Evolutionary conservation across 92 coral and sea anemone species (phyloP).

Genomic region (Palythoa heliodiscus): DNA sequence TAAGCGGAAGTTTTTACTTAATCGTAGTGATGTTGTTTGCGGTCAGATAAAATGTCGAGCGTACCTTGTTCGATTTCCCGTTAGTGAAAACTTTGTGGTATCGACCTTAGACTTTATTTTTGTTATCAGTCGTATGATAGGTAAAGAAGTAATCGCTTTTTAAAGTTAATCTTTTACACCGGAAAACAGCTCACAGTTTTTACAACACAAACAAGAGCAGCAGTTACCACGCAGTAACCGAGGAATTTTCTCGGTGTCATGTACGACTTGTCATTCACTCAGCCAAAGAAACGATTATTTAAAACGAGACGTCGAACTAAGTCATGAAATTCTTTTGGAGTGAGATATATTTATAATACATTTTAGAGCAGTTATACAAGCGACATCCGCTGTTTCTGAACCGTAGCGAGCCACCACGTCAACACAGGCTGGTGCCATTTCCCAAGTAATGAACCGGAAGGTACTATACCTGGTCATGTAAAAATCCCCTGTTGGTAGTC

Average conservation of each 20-base stretch:
- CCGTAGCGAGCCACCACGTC: background rate
- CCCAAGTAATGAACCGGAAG: background rate
- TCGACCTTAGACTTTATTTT: no score
- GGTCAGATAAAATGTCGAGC: background rate
- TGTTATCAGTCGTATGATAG: no score
- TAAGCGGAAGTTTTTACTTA: slow-evolving; percentile 4
- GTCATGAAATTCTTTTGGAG: background rate
- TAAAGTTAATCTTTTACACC: no score
- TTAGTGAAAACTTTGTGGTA: background rate
- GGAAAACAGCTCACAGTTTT: background rate
- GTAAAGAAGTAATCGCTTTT: no score
- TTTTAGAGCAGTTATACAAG: background rate
- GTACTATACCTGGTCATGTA: background rate
- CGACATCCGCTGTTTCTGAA: background rate
- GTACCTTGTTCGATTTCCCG: background rate
- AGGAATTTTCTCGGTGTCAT: background rate
- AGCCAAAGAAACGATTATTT: background rate
- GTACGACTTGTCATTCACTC: background rate
- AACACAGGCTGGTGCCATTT: background rate
- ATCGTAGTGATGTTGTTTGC: background rate
- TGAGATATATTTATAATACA: background rate
- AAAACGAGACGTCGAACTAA: background rate
- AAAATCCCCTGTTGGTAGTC: background rate
- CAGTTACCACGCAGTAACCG: background rate
- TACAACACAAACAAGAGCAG: background rate